A percentile compares a stretch with the other conserved stretches of the same genome.
Evolutionary conservation across 2,888 invertebrate species (phyloP).

Genomic region (Acrobasis suavella): DNA sequence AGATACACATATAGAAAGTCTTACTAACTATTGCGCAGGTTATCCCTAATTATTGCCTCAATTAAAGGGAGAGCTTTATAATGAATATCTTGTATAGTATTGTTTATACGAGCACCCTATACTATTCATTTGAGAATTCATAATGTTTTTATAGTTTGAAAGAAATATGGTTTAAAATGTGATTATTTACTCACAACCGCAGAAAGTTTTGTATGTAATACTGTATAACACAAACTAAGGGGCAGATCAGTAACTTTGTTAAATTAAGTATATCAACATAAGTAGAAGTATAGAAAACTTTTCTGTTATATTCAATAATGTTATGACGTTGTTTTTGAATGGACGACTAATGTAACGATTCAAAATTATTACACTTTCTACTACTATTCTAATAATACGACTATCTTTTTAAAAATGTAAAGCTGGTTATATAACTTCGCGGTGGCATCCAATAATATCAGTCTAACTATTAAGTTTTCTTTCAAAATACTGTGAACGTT

Average conservation of each 20-base stretch:
- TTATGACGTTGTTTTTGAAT: constrained; percentile 39
- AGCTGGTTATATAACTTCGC: constrained; percentile 55
- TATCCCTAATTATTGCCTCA: constrained; percentile 68
- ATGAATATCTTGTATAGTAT: constrained; percentile 44
- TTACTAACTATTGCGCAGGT: constrained; percentile 52
- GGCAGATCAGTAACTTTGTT: background rate
- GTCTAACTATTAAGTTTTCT: constrained; percentile 56
- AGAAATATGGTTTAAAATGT: constrained; percentile 37
- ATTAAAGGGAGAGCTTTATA: constrained; percentile 51
- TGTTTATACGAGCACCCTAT: constrained; percentile 50
- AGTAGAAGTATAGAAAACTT: constrained; percentile 13
- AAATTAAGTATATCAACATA: too few species aligned
- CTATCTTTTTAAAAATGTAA: constrained; percentile 43
- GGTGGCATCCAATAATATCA: constrained; percentile 53
- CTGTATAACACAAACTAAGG: constrained; percentile 2
- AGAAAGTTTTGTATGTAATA: constrained; percentile 14
- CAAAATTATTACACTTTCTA: constrained; percentile 39
- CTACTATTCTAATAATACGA: constrained; percentile 39
- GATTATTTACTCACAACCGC: constrained; percentile 45
- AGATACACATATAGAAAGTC: constrained; percentile 50
- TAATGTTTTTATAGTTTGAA: constrained; percentile 36
- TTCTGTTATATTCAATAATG: constrained; percentile 17
- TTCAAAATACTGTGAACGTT: constrained; percentile 38
- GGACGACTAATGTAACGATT: constrained; percentile 32
- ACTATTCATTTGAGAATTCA: constrained; percentile 38